phyloP scores from a whole-genome alignment of 2,888 invertebrate genomes.

The Eupeodes luniger region DNA sequence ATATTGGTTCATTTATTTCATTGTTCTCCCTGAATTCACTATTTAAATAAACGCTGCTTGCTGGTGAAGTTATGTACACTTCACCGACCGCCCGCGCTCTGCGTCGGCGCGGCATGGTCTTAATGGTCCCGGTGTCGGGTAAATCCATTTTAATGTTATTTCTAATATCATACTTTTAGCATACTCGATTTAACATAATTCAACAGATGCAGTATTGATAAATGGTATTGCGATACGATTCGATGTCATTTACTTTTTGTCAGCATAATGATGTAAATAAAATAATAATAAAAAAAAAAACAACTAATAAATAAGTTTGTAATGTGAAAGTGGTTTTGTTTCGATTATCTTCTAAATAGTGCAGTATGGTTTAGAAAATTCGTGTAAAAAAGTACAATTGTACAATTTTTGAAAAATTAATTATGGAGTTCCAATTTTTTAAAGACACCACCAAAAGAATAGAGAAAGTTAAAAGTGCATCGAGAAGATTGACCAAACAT shows the following conservation, averaged over 20 bases:
- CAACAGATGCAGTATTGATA: not conserved
- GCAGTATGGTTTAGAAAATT: too few relatives aligned
- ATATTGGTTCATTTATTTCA: conserved; percentile 80
- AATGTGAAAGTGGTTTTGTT: not conserved
- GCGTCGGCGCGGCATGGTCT: conserved; percentile 82
- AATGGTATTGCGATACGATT: not conserved
- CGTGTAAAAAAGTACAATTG: too few relatives aligned
- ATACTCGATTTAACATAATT: conserved; percentile 28
- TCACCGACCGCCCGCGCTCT: conserved; percentile 83
- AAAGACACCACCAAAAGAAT: too few relatives aligned
- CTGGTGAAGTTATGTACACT: conserved; percentile 82
- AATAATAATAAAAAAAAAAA: not conserved
- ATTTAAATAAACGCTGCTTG: conserved; percentile 82
- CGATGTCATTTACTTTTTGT: not conserved
- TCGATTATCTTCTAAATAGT: too few relatives aligned
- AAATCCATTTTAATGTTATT: conserved; percentile 62
- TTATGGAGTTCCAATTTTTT: too few relatives aligned
- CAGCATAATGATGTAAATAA: not conserved
- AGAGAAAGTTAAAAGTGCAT: too few relatives aligned
- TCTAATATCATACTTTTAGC: conserved; percentile 52
- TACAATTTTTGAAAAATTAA: too few relatives aligned
- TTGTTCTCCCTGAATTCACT: conserved; percentile 77
- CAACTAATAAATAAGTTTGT: not conserved
- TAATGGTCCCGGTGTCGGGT: conserved; percentile 64
- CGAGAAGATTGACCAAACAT: too few relatives aligned